Percentiles rank a stretch among this genome's conserved stretches.
Evolutionary conservation across 2,888 invertebrate species (phyloP).

Genomic region (Pseudococcus jackbeardsleyi): DNA sequence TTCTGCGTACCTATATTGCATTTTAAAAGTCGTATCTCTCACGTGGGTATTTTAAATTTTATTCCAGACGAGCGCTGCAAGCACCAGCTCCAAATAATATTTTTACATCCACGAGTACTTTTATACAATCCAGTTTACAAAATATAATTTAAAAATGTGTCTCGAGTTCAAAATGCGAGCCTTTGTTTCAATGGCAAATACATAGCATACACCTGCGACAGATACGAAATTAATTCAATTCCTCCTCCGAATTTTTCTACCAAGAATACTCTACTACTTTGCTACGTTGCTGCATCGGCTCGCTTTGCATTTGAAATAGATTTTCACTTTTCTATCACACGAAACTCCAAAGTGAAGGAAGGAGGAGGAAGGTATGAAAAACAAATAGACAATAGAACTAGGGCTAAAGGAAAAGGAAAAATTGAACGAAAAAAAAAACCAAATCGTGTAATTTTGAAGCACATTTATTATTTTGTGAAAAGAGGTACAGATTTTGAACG

Average conservation of each 20-base stretch:
- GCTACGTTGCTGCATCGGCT: background rate
- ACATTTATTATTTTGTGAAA: too few species aligned
- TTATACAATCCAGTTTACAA: background rate
- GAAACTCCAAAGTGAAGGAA: background rate
- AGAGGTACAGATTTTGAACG: too few species aligned
- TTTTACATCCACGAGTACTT: background rate
- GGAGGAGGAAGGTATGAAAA: too few species aligned
- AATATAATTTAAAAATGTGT: background rate
- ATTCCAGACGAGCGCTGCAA: background rate
- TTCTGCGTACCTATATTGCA: too few species aligned
- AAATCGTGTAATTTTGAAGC: too few species aligned
- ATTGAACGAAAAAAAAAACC: too few species aligned
- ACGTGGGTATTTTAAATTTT: too few species aligned
- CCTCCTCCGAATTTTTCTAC: background rate
- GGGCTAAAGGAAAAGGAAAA: too few species aligned
- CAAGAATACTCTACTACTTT: background rate
- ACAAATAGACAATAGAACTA: too few species aligned
- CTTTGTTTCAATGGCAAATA: background rate
- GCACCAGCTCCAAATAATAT: background rate
- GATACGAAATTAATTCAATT: slow-evolving; percentile 15
- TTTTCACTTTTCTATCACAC: background rate
- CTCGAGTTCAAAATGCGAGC: slow-evolving; percentile 20
- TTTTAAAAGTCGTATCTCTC: too few species aligned
- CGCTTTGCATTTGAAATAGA: background rate
- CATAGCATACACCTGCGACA: slow-evolving; percentile 26